phyloP scores from a whole-genome alignment of 2,113 vertebrate genomes.

The human (Homo sapiens) region DNA sequence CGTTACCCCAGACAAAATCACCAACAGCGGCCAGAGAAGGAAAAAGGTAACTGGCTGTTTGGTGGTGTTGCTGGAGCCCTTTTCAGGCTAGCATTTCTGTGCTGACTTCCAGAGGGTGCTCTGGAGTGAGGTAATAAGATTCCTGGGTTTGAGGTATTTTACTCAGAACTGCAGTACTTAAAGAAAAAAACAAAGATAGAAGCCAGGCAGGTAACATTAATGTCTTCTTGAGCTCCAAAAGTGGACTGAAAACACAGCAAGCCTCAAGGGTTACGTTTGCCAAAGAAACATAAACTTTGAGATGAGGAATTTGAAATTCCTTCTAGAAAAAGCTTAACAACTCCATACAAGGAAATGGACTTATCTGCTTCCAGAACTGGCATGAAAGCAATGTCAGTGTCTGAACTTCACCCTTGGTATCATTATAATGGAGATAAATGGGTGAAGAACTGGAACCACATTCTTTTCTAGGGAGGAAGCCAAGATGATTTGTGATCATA shows the following conservation, averaged over 20 bases:
- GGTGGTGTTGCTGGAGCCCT: not conserved
- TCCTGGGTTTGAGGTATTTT: not conserved
- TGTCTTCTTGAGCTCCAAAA: not conserved
- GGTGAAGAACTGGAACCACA: not conserved
- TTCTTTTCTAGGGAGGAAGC: constrained; percentile 41
- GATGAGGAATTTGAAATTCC: not conserved
- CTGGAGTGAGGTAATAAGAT: not conserved
- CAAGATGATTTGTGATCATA: not conserved
- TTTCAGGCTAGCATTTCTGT: fast-evolving
- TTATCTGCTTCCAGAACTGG: not conserved
- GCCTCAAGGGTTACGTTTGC: not conserved
- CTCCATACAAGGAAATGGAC: not conserved
- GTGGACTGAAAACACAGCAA: not conserved
- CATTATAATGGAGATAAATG: constrained; percentile 53
- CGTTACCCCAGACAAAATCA: constrained; percentile 98
- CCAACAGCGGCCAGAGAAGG: constrained; percentile 94
- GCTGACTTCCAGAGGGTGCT: not conserved
- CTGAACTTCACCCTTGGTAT: not conserved
- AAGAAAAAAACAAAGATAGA: not conserved
- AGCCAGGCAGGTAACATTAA: not conserved
- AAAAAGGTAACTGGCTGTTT: constrained; percentile 90
- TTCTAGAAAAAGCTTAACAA: not conserved
- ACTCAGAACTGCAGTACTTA: not conserved
- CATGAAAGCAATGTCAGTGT: not conserved
- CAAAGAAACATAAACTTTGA: not conserved